phyloP scores from a whole-genome alignment of 2,888 invertebrate species.

The Melinaea marsaeus region DNA sequence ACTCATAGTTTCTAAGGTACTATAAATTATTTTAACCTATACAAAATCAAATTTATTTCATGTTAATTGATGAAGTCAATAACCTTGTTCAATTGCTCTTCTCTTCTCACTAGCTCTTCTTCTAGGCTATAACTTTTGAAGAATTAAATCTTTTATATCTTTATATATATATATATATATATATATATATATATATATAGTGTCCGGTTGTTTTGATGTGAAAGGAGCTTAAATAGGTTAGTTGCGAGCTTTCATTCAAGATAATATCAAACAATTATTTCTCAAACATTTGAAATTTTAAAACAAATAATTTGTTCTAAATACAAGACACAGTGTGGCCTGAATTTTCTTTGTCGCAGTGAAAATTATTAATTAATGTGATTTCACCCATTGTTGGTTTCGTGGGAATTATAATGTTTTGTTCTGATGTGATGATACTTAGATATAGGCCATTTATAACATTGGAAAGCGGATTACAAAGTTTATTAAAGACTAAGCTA shows the following conservation, averaged over 20 bases:
- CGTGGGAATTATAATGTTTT: slow-evolving; percentile 30
- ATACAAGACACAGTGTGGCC: background rate
- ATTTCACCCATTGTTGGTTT: slow-evolving; percentile 17
- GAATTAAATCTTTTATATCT: too few species aligned
- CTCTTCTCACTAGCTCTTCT: too few species aligned
- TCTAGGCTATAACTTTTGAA: too few species aligned
- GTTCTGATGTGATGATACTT: background rate
- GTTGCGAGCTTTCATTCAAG: background rate
- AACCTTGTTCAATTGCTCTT: too few species aligned
- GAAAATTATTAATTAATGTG: slow-evolving; percentile 18
- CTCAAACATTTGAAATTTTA: background rate
- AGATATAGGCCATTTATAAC: background rate
- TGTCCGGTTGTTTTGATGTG: background rate
- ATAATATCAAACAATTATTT: background rate
- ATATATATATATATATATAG: background rate
- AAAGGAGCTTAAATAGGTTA: slow-evolving; percentile 2
- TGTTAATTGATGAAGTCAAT: too few species aligned
- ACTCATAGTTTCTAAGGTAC: slow-evolving; percentile 84
- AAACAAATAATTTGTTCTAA: background rate
- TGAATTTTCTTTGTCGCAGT: slow-evolving; percentile 5
- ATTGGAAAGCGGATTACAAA: background rate
- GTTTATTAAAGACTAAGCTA: too few species aligned
- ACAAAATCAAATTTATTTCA: background rate
- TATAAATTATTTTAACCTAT: background rate
- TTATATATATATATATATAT: too few species aligned